These are phyloP conservation scores for Opisthograptis luteolata DNA, from an alignment of 2,888 invertebrate species.

Conservation along the genomic window DNA sequence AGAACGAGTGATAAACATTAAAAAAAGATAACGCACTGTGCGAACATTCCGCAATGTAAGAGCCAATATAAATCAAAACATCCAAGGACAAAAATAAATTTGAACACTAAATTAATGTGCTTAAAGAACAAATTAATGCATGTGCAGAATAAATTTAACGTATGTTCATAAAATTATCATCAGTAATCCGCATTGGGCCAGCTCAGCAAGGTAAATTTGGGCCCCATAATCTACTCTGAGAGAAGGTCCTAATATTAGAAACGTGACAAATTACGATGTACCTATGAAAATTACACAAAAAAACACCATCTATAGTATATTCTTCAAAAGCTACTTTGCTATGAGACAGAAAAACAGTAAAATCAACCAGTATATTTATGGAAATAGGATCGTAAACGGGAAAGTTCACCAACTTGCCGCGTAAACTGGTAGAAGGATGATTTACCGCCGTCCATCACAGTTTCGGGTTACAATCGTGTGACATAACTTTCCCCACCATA, in stretches of 20 bases:
- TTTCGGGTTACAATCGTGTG: conserved; percentile 54
- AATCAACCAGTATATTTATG: conserved; percentile 22
- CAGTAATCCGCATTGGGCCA: too few species aligned
- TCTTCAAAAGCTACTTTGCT: too few species aligned
- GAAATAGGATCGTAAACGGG: conserved; percentile 18
- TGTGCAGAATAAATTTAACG: too few species aligned
- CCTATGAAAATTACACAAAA: too few species aligned
- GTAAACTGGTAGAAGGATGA: conserved; percentile 38
- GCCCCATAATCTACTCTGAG: too few species aligned
- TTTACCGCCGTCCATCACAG: conserved; percentile 43
- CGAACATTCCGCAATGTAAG: background rate
- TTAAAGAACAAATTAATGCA: too few species aligned
- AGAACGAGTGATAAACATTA: background rate
- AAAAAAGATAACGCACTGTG: background rate
- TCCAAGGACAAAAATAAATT: background rate
- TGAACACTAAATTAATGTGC: too few species aligned
- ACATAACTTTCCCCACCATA: conserved; percentile 68
- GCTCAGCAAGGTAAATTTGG: too few species aligned
- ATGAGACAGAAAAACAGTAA: conserved; percentile 22
- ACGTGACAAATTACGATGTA: too few species aligned
- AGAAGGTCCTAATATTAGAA: too few species aligned
- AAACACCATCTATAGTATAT: too few species aligned
- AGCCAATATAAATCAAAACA: background rate
- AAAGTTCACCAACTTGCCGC: conserved; percentile 22
- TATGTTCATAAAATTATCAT: too few species aligned